Evolutionary conservation across 2,113 vertebrate species (phyloP).

Genomic region (Pristiophorus japonicus): DNA sequence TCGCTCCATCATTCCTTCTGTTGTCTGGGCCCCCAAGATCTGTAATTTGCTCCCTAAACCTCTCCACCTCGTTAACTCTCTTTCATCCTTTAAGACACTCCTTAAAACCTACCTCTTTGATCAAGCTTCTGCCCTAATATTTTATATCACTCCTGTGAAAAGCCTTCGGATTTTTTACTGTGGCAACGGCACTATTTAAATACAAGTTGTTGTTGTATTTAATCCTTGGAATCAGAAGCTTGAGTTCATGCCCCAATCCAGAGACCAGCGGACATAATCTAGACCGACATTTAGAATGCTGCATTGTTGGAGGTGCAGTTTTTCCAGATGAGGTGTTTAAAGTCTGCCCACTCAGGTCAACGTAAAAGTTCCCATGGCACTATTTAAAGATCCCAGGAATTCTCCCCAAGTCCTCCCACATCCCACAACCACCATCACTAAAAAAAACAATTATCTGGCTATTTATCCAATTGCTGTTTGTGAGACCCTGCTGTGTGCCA

Average conservation of each 20-base stretch:
- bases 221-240: not conserved
- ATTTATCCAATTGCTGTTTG: not conserved
- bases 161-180: too few relatives aligned
- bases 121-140: too few relatives aligned
- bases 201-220: too few relatives aligned
- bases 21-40: too few relatives aligned
- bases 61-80: too few relatives aligned
- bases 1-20: too few relatives aligned
- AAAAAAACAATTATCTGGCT: not conserved
- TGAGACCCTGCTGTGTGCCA: not conserved
- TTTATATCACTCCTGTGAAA: too few relatives aligned
- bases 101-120: too few relatives aligned
- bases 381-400: not conserved
- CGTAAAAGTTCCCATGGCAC: not conserved
- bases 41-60: too few relatives aligned
- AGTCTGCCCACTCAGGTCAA: not conserved
- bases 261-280: not conserved
- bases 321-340: not conserved
- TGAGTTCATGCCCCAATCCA: slow-evolving; percentile 3
- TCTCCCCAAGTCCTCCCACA: not conserved
- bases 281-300: too few relatives aligned
- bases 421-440: not conserved
- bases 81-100: too few relatives aligned
- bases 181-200: too few relatives aligned
- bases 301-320: not conserved